phyloP scores from a whole-genome alignment of 1,140 invertebrate species.

The Lethrus apterus region DNA sequence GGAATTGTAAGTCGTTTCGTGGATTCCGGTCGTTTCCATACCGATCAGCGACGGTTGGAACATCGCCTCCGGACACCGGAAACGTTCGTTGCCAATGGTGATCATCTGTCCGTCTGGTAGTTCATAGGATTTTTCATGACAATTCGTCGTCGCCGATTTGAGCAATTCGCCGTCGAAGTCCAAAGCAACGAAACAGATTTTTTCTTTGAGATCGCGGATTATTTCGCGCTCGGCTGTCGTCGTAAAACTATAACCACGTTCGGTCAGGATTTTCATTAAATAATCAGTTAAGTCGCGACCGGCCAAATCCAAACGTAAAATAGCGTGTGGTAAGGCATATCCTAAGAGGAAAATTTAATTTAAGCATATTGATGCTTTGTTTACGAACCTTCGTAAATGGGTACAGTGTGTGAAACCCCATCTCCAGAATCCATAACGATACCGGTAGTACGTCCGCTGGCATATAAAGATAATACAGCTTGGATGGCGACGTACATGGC shows the following conservation, averaged over 20 bases:
- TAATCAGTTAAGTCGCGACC: slow-evolving; percentile 66
- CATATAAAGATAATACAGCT: slow-evolving; percentile 74
- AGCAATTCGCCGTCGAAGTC: slow-evolving; percentile 49
- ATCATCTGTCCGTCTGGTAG: slow-evolving; percentile 78
- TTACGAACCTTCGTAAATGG: slow-evolving; percentile 68
- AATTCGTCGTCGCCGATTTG: slow-evolving; percentile 61
- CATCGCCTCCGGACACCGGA: slow-evolving; percentile 79
- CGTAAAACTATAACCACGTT: slow-evolving; percentile 52
- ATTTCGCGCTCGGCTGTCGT: slow-evolving; percentile 64
- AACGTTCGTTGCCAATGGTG: slow-evolving; percentile 74
- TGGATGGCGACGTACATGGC: slow-evolving; percentile 80
- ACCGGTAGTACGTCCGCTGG: slow-evolving; percentile 80
- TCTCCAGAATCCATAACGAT: slow-evolving; percentile 54
- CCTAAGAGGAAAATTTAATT: slow-evolving; percentile 26
- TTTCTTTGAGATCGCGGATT: slow-evolving; percentile 71
- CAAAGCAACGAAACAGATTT: slow-evolving; percentile 67
- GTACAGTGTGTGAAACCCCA: slow-evolving; percentile 81
- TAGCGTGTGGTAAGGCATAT: slow-evolving; percentile 58
- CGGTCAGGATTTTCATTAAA: slow-evolving; percentile 65
- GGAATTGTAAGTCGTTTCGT: slow-evolving; percentile 74
- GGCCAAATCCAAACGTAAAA: slow-evolving; percentile 73
- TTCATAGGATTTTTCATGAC: slow-evolving; percentile 68
- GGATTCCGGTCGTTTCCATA: slow-evolving; percentile 67
- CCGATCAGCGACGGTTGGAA: slow-evolving; percentile 73
- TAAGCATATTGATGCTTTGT: background rate